Percentiles rank a stretch among this genome's conserved stretches.
These are phyloP conservation scores for Eubasilissa regina DNA, from an alignment of 1,140 invertebrate genomes.

Conservation along the genomic window DNA sequence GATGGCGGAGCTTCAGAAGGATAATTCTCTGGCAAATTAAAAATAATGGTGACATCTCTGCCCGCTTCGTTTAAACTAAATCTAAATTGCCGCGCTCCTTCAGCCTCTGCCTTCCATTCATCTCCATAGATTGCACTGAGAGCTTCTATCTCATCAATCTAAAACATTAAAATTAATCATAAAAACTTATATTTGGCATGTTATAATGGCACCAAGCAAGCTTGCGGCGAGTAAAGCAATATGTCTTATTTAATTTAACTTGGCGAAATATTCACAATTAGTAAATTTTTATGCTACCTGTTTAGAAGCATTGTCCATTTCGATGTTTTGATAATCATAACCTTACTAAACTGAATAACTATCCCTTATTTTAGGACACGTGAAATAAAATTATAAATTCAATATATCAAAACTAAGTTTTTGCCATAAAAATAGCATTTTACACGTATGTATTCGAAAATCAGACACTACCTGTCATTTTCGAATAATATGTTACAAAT, in stretches of 20 bases:
- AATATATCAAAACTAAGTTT: too few species aligned
- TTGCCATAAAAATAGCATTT: too few species aligned
- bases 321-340: background rate
- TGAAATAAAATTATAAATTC: too few species aligned
- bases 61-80: slow-evolving; percentile 72
- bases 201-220: too few species aligned
- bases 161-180: slow-evolving; percentile 44
- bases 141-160: slow-evolving; percentile 84
- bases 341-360: background rate
- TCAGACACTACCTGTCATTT: background rate
- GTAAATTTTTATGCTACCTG: background rate
- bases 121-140: slow-evolving; percentile 83
- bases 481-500: too few species aligned
- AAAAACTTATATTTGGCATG: background rate
- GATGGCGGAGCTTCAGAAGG: slow-evolving; percentile 77
- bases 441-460: background rate
- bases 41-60: slow-evolving; percentile 72
- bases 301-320: slow-evolving; percentile 3
- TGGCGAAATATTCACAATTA: background rate
- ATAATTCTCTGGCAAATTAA: slow-evolving; percentile 78
- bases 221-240: too few species aligned
- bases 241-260: too few species aligned
- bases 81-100: slow-evolving; percentile 72
- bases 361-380: too few species aligned
- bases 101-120: slow-evolving; percentile 79